Evolutionary conservation across 2,888 invertebrate species (phyloP), one percentile per base, ranked within the genome.

Genomic region (Drepanosiphum platanoidis): DNA sequence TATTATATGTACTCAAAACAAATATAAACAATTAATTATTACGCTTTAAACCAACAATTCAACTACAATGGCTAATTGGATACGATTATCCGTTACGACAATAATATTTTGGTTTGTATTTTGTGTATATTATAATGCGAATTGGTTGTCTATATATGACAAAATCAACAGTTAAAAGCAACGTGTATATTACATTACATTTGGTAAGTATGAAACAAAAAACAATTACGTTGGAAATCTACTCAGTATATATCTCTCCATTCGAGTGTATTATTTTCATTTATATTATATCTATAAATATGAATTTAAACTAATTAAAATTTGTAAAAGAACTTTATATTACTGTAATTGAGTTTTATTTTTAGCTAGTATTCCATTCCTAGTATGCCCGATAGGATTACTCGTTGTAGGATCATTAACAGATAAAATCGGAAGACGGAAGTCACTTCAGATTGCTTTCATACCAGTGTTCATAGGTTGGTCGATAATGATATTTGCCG

Each of bases 301-400:
- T 18, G 8, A 46, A 13, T 18, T 2, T 42, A 8, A 1, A 42
- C 11, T 42, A 18, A 18, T 1, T 5, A 18, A 52, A 52, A 52
- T 52, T 52, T 52, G 18, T 18, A 46, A 15, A 15, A 46, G 3
- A 46, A 15, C 22, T 52, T 52, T 18, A 52, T 5, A 52, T 22
- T 52, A 52, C 52, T 22, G 22, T 22, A 18, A 52, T 52, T 52
- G 3, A 18, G 18, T 52, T 52, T 27, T 64, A 11, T 70, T 81
- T 78, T 42, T 80, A 86, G 86, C 80, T 46, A 75, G 74, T 74
- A 46, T 80, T 39, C 66, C 81, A 42, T 72, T 74, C 68, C 74
- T 86, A 32, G 22, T 71, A 42, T 80, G 80, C 74, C 86, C 86
- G 11, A 30, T 86, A 9, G 86, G 86, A 42, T 80, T 80, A 64